These are phyloP conservation scores for Mobula hypostoma DNA, from an alignment of 2,113 vertebrate species.

Conservation along the genomic window DNA sequence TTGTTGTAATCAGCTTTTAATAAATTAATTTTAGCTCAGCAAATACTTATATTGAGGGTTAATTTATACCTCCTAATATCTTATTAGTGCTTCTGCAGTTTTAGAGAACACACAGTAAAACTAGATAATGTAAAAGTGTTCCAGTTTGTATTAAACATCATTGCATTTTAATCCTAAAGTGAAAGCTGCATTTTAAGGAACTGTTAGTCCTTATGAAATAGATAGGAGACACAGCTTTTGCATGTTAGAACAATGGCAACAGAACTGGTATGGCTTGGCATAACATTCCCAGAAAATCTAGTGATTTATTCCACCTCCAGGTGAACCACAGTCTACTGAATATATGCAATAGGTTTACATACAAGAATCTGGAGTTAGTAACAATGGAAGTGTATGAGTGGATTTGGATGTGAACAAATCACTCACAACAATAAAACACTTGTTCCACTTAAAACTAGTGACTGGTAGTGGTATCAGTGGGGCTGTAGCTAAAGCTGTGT, in stretches of 20 bases:
- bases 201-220: neutral
- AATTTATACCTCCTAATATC: neutral
- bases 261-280: neutral
- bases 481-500: neutral
- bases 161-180: neutral
- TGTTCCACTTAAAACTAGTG: neutral
- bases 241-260: neutral
- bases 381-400: neutral
- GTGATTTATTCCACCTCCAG: neutral
- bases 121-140: neutral
- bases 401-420: neutral
- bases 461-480: neutral
- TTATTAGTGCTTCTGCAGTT: neutral
- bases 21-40: neutral
- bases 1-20: neutral
- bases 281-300: neutral
- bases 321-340: neutral
- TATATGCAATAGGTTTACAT: neutral
- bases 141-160: neutral
- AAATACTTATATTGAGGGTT: neutral
- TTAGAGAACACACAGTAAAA: neutral
- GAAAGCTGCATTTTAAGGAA: neutral
- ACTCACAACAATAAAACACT: neutral
- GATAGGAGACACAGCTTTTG: neutral
- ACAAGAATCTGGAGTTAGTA: neutral